Evolutionary conservation across 2,797 vertebrate species (phyloP).

Genomic region (Cossypha polioptera): DNA sequence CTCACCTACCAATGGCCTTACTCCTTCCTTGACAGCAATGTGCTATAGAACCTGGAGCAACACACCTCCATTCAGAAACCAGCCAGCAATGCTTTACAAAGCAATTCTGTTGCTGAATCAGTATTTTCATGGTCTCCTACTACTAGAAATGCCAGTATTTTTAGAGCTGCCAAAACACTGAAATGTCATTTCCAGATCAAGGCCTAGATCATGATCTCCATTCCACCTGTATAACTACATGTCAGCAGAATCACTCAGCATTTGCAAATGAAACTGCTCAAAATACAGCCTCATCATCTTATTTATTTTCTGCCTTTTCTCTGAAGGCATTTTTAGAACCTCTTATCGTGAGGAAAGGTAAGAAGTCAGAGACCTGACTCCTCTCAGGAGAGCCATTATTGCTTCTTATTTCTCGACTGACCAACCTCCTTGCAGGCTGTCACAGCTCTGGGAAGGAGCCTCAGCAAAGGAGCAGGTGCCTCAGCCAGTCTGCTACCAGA

Average conservation of each 20-base stretch:
- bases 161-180: slow-evolving; percentile 27
- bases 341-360: background rate
- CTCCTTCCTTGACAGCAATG: slow-evolving; percentile 49
- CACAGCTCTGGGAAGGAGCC: background rate
- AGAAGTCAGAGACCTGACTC: background rate
- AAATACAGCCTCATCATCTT: background rate
- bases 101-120: slow-evolving; percentile 54
- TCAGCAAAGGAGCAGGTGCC: background rate
- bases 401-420: background rate
- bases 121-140: slow-evolving; percentile 58
- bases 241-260: background rate
- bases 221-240: background rate
- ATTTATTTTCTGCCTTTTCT: background rate
- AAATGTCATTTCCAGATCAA: slow-evolving; percentile 46
- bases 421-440: background rate
- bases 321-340: background rate
- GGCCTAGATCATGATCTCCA: background rate
- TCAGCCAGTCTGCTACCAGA: background rate
- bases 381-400: background rate
- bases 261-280: background rate
- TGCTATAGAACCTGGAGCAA: slow-evolving; percentile 15
- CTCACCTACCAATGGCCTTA: background rate
- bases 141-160: slow-evolving; percentile 42
- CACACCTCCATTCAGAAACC: slow-evolving; percentile 15
- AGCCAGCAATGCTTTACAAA: slow-evolving; percentile 50